Evolutionary conservation across 2,888 invertebrate species (phyloP).

Genomic region (Julus scanicus): DNA sequence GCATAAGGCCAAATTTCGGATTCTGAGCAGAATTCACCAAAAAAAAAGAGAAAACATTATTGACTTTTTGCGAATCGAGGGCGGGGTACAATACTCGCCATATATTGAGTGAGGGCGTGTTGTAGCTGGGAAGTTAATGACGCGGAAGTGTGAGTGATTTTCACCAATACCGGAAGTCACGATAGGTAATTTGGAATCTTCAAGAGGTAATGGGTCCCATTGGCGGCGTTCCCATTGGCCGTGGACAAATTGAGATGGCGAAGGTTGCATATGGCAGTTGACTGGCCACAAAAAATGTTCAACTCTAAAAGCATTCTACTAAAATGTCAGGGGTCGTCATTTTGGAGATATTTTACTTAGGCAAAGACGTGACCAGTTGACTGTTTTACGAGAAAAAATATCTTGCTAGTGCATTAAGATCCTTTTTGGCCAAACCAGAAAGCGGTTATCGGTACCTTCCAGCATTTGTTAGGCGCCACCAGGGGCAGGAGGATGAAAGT

Average conservation of each 20-base stretch:
- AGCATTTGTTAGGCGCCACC: neutral
- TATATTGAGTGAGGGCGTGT: constrained; percentile 4
- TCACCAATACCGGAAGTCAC: constrained; percentile 42
- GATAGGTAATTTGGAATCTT: neutral
- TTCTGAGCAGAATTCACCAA: constrained; percentile 28
- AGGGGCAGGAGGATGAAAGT: neutral
- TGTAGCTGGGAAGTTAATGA: constrained; percentile 20
- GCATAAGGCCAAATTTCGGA: neutral
- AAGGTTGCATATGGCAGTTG: constrained; percentile 20
- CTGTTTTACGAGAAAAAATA: constrained; percentile 16
- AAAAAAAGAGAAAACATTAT: neutral
- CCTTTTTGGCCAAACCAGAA: neutral
- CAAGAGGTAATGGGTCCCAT: constrained; percentile 31
- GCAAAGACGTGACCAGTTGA: constrained; percentile 15
- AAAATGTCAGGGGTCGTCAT: constrained; percentile 9
- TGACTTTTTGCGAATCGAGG: neutral
- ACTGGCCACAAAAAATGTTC: neutral
- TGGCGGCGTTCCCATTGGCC: neutral
- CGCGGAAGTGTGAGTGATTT: constrained; percentile 45
- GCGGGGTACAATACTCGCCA: constrained; percentile 7
- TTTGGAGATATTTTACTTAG: constrained; percentile 15
- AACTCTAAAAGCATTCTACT: constrained; percentile 14
- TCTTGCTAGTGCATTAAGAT: neutral
- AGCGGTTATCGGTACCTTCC: neutral
- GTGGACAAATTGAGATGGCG: neutral